Evolutionary conservation across 2,797 vertebrate species (phyloP).

Genomic region (Mycteria americana): DNA sequence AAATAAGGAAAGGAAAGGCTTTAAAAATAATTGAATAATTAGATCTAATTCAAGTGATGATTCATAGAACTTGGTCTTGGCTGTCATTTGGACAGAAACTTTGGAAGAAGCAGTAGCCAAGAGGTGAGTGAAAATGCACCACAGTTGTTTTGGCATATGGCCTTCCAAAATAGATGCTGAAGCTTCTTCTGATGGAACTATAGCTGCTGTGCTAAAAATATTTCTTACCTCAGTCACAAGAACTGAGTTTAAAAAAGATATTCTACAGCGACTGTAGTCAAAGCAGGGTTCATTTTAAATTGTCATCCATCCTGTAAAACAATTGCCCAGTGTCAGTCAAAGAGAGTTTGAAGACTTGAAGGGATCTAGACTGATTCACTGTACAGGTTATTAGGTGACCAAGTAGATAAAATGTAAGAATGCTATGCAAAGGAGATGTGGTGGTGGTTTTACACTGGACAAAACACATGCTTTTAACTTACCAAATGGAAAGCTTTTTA

Average conservation of each 20-base stretch:
- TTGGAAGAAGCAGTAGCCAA: background rate
- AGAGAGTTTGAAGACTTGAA: background rate
- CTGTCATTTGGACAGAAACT: background rate
- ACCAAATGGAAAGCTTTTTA: background rate
- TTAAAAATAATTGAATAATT: constrained; percentile 1
- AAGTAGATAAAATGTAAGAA: background rate
- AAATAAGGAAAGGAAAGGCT: background rate
- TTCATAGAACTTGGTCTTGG: background rate
- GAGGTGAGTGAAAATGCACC: background rate
- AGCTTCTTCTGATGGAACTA: background rate
- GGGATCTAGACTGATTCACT: background rate
- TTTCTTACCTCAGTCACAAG: background rate
- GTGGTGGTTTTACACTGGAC: background rate
- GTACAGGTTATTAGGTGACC: background rate
- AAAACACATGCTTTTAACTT: background rate
- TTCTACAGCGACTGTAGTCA: background rate
- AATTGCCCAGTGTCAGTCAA: background rate
- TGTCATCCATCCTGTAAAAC: background rate
- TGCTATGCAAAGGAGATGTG: background rate
- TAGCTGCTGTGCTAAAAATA: background rate
- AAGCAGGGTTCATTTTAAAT: background rate
- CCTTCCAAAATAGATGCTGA: background rate
- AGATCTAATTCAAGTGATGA: background rate
- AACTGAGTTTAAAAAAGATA: background rate
- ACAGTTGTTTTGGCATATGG: background rate